Evolutionary conservation across 2,113 vertebrate species (phyloP), one percentile per base, ranked within the genome.

Genomic region (Cynocephalus volans): DNA sequence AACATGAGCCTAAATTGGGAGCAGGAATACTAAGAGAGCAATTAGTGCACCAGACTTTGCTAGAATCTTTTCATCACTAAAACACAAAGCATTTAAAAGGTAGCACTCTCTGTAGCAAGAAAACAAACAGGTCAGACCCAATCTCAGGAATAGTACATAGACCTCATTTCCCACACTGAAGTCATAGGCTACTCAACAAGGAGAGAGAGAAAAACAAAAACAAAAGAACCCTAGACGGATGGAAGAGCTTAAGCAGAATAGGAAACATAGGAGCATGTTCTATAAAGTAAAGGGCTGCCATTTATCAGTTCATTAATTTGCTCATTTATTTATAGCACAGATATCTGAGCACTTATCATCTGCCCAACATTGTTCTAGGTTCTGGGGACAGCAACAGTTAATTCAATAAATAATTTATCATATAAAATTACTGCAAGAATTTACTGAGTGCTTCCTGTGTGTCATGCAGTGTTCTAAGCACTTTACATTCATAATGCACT

Each of bases 391-490:
- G 48, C 12, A 12, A n/a, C 81, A 65, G 54, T 50, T 69, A 83
- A 69, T 62, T 87, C 81, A 94, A 62, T 36, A 87, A 88, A 28
- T 15, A 60, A 80, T 2, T 93, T n/a, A 75, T 82, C 73, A 76
- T 12, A n/a, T 26, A 67, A 82, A 73, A 92, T 41, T 45, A 85
- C 69, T 21, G 48, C 24, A 72, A 50, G 24, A 75, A 96, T 77
- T 52, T 75, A 69, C 13, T 13, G 28, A 36, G 70, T 54, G 69
- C 50, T 85, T 45, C 23, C 14, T 76, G 48, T 14, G 65, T 54
- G 36, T 2, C 19, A 67, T 56, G 58, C 33, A 60, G 15, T 73
- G 33, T 72, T 85, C 13, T 62, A 70, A 69, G 75, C 75, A 81
- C n/a, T 75, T 41, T 62, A n/a, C 50, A 41, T 41, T 33, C 33